These are phyloP conservation scores for Neocrepidodera transversa DNA, from an alignment of 2,888 invertebrate species.

Conservation along the genomic window DNA sequence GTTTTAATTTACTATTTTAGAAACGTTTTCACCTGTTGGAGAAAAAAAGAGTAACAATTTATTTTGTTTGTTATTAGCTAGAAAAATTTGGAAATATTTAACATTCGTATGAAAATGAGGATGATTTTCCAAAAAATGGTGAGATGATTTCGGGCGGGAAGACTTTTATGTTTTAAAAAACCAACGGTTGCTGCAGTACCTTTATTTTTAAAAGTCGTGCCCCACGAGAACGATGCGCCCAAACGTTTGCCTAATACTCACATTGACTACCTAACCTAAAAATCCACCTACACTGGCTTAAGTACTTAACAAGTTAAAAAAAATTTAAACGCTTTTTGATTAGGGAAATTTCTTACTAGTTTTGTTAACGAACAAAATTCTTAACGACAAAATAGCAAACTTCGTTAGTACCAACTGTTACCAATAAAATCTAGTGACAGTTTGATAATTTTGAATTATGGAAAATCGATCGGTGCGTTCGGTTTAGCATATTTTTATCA, in stretches of 20 bases:
- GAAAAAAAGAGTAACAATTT: constrained; percentile 2
- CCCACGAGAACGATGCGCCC: constrained; percentile 54
- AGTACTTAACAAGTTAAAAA: background rate
- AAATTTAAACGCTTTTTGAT: no score
- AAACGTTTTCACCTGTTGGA: no score
- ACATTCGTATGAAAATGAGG: constrained; percentile 35
- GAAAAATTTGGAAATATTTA: constrained; percentile 24
- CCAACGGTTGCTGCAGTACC: constrained; percentile 58
- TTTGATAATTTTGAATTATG: no score
- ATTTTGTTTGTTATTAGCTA: constrained; percentile 11
- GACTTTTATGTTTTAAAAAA: constrained; percentile 55
- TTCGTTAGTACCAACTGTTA: no score
- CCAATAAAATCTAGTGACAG: no score
- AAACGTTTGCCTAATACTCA: constrained; percentile 40
- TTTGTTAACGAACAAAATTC: no score
- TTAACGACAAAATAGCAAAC: no score
- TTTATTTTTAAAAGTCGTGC: constrained; percentile 58
- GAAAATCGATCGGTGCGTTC: no score
- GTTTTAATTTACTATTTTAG: no score
- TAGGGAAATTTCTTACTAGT: no score
- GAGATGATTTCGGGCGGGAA: constrained; percentile 61
- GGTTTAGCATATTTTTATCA: no score
- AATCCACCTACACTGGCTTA: constrained; percentile 38
- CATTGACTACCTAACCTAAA: constrained; percentile 46
- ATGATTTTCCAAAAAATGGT: constrained; percentile 36